Conservation (phyloP, 2,797 vertebrate species). For the Fistularia tabacaria region DNA sequence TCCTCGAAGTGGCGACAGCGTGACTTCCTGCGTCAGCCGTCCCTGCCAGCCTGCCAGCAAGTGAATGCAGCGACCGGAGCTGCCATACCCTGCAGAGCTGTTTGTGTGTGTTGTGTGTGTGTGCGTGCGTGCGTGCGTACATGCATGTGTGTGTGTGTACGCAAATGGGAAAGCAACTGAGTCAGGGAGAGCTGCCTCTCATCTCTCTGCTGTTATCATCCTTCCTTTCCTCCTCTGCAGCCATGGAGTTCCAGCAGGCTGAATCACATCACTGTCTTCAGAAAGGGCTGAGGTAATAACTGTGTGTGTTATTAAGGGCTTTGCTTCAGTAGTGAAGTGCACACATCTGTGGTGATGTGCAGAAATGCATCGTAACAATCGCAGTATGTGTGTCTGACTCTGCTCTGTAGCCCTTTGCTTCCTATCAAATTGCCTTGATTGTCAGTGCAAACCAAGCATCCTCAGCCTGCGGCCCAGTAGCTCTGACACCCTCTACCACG, state of each 20-base stretch:
- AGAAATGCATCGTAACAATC: slow-evolving; percentile 40
- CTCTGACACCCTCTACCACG: slow-evolving; percentile 1
- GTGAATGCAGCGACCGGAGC: slow-evolving; percentile 45
- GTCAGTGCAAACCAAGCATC: slow-evolving; percentile 16
- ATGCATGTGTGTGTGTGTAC: slow-evolving; percentile 21
- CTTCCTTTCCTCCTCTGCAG: slow-evolving; percentile 54
- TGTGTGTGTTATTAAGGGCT: slow-evolving; percentile 8
- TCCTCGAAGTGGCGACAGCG: slow-evolving; percentile 37
- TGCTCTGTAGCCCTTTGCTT: slow-evolving; percentile 5
- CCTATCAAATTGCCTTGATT: background rate
- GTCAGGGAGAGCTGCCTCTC: slow-evolving; percentile 64
- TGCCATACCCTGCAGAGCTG: slow-evolving; percentile 49
- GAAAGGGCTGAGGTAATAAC: slow-evolving; percentile 66
- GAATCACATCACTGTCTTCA: slow-evolving; percentile 59
- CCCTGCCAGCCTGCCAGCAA: slow-evolving; percentile 20
- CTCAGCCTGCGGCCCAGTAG: slow-evolving; percentile 3
- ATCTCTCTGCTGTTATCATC: slow-evolving; percentile 49
- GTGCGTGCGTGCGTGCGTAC: slow-evolving; percentile 21
- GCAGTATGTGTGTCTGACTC: slow-evolving; percentile 11
- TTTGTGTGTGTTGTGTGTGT: slow-evolving; percentile 19
- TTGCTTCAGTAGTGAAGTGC: slow-evolving; percentile 4
- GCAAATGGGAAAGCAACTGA: slow-evolving; percentile 62
- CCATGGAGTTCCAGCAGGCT: slow-evolving; percentile 66
- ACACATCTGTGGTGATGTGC: slow-evolving; percentile 19
- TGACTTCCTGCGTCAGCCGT: slow-evolving; percentile 64